Evolutionary conservation across 2,888 invertebrate genomes (phyloP).

Genomic region (Ennomos quercinarius): DNA sequence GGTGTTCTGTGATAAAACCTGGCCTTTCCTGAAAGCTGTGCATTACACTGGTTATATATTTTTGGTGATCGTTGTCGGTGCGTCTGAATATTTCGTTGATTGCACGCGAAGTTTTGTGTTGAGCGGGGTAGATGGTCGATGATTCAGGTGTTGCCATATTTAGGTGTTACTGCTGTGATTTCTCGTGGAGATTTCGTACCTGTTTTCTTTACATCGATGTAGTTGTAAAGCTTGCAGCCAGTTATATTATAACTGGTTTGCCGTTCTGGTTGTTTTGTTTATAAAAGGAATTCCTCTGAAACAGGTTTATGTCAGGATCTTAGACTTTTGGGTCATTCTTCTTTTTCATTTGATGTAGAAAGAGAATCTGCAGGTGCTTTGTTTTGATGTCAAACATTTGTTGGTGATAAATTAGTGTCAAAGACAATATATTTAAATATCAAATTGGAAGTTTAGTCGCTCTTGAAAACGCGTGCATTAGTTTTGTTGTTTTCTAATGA

Average conservation of each 20-base stretch:
- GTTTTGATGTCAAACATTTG: too few species aligned
- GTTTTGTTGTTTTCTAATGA: too few species aligned
- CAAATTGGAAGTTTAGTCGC: too few species aligned
- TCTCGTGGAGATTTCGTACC: constrained; percentile 6
- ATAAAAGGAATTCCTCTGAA: not conserved
- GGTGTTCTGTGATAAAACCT: constrained; percentile 92
- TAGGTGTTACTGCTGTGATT: constrained; percentile 13
- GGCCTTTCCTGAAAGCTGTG: constrained; percentile 90
- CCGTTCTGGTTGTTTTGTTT: constrained; percentile 15
- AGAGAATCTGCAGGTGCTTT: too few species aligned
- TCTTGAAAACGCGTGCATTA: too few species aligned
- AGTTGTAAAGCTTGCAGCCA: constrained; percentile 5
- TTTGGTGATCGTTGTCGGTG: constrained; percentile 87
- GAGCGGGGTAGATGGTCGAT: constrained; percentile 50
- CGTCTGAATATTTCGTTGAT: constrained; percentile 89
- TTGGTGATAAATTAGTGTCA: too few species aligned
- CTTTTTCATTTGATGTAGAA: too few species aligned
- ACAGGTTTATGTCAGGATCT: not conserved
- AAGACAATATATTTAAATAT: too few species aligned
- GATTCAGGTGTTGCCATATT: constrained; percentile 31
- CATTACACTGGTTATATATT: constrained; percentile 90
- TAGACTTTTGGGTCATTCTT: too few species aligned
- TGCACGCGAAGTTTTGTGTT: constrained; percentile 59
- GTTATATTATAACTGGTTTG: constrained; percentile 21
- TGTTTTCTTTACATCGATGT: constrained; percentile 2